phyloP scores from a whole-genome alignment of 2,113 vertebrate genomes.

The Hippocampus zosterae region DNA sequence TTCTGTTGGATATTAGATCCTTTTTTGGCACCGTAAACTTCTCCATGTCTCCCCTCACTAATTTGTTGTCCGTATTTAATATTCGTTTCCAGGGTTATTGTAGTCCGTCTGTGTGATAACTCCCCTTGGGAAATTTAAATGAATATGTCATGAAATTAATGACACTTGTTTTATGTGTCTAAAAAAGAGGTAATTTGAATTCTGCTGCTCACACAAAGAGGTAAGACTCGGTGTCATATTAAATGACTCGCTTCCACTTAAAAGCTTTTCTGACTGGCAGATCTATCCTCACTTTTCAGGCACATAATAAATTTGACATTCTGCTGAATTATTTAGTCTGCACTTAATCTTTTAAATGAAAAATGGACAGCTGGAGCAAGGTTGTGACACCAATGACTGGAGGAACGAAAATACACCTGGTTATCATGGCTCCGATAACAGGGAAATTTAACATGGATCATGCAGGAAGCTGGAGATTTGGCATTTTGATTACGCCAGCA shows the following conservation, averaged over 20 bases:
- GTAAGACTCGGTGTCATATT: background rate
- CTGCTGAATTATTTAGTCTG: slow-evolving; percentile 11
- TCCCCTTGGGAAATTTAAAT: background rate
- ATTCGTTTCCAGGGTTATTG: background rate
- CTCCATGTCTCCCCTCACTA: background rate
- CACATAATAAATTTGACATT: slow-evolving; percentile 7
- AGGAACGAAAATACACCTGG: slow-evolving; percentile 21
- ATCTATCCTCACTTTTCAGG: background rate
- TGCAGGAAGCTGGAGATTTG: slow-evolving; percentile 14
- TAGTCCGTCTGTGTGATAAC: background rate
- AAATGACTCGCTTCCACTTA: slow-evolving; percentile 1
- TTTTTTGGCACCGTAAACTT: background rate
- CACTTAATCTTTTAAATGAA: background rate
- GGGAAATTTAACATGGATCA: slow-evolving; percentile 21
- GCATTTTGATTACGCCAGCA: slow-evolving; percentile 16
- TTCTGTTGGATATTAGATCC: background rate
- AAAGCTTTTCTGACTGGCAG: background rate
- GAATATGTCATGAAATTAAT: slow-evolving; percentile 2
- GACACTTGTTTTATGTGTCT: slow-evolving; percentile 7
- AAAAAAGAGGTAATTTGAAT: background rate
- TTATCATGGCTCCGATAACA: slow-evolving; percentile 17
- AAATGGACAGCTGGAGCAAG: slow-evolving; percentile 5
- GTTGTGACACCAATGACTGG: background rate
- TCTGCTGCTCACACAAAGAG: background rate
- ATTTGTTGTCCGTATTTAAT: background rate